Conservation (phyloP, 2,888 invertebrate genomes). For the Camponotus fellah region DNA sequence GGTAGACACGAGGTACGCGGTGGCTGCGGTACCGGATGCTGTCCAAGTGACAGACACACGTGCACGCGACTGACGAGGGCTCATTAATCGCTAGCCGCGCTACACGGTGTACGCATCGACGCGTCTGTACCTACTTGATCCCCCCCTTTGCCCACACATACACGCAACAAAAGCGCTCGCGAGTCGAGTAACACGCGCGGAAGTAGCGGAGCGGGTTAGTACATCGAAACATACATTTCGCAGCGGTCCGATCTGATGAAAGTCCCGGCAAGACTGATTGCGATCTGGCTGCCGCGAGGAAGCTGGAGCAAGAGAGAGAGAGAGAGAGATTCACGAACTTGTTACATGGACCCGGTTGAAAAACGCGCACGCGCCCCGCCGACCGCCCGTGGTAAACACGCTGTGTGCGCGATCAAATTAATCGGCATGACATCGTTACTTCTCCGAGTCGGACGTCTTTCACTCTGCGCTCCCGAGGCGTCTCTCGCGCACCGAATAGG, state of each 20-base stretch:
- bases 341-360: slow-evolving; percentile 36
- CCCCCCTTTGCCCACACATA: too few species aligned
- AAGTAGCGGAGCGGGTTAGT: slow-evolving; percentile 21
- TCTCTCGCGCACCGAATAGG: background rate
- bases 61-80: slow-evolving; percentile 60
- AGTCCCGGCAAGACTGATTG: slow-evolving; percentile 57
- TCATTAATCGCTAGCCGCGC: slow-evolving; percentile 65
- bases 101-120: slow-evolving; percentile 38
- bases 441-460: slow-evolving; percentile 56
- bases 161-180: too few species aligned
- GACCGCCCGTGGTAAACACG: slow-evolving; percentile 42
- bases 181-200: slow-evolving; percentile 47
- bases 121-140: slow-evolving; percentile 7
- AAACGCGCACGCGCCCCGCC: slow-evolving; percentile 45
- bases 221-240: slow-evolving; percentile 40
- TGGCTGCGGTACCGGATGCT: slow-evolving; percentile 64
- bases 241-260: slow-evolving; percentile 56
- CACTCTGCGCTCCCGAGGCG: slow-evolving; percentile 17
- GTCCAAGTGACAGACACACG: slow-evolving; percentile 63
- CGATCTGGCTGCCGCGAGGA: slow-evolving; percentile 54
- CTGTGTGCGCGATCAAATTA: slow-evolving; percentile 74
- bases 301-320: background rate
- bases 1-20: background rate
- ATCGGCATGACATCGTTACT: slow-evolving; percentile 76
- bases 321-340: slow-evolving; percentile 31